A percentile compares a stretch with the other conserved stretches of the same genome.
These are phyloP conservation scores for Ectemnius lituratus DNA, from an alignment of 2,888 invertebrate species.

Conservation along the genomic window DNA sequence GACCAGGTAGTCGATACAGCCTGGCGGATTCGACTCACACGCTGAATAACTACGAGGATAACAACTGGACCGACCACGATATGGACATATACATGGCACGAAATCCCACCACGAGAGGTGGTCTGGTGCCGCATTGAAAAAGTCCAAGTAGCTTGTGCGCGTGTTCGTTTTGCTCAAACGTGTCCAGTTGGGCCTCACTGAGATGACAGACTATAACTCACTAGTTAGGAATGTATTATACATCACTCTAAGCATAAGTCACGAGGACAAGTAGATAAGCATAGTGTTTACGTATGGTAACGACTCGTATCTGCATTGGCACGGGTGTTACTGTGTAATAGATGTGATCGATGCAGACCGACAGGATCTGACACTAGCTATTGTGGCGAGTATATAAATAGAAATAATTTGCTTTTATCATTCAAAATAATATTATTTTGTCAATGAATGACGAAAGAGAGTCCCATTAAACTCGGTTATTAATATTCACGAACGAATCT, in stretches of 20 bases:
- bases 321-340: conserved; percentile 40
- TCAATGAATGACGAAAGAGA: too few species aligned
- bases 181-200: conserved; percentile 41
- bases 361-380: not conserved
- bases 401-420: too few species aligned
- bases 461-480: too few species aligned
- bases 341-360: conserved; percentile 9
- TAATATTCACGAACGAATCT: too few species aligned
- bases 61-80: conserved; percentile 96
- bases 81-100: conserved; percentile 97
- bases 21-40: conserved; percentile 90
- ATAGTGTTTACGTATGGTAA: too few species aligned
- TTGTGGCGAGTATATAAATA: too few species aligned
- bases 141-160: not conserved
- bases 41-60: conserved; percentile 91
- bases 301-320: conserved; percentile 9
- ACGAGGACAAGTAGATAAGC: not conserved
- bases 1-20: conserved; percentile 89
- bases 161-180: conserved; percentile 52
- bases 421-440: too few species aligned
- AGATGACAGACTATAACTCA: too few species aligned
- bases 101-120: conserved; percentile 91
- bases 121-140: conserved; percentile 87
- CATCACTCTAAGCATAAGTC: not conserved
- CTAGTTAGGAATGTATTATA: conserved; percentile 14